These are phyloP conservation scores for Clostera curtula DNA, from an alignment of 2,888 invertebrate species.

Conservation along the genomic window DNA sequence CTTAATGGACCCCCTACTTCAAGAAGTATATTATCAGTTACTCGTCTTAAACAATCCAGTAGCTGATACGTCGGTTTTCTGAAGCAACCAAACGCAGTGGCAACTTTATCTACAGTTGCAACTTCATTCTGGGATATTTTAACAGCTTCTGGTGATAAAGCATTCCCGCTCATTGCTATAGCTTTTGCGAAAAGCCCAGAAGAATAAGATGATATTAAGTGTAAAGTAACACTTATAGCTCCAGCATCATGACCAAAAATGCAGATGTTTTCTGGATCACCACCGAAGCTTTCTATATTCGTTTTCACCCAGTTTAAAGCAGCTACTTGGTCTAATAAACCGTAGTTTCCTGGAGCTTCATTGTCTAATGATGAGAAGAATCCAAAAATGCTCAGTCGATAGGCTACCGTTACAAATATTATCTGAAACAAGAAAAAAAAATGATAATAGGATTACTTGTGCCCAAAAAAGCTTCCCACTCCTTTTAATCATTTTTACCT, in stretches of 20 bases:
- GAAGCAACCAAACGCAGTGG: slow-evolving; percentile 80
- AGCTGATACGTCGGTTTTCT: slow-evolving; percentile 79
- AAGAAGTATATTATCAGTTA: slow-evolving; percentile 75
- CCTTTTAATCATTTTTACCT: too few relatives aligned
- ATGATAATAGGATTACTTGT: too few relatives aligned
- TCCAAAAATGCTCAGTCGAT: slow-evolving; percentile 87
- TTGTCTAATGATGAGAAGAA: slow-evolving; percentile 87
- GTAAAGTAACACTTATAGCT: slow-evolving; percentile 84
- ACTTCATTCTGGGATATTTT: slow-evolving; percentile 78
- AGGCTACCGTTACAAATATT: slow-evolving; percentile 86
- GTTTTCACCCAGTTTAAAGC: slow-evolving; percentile 85
- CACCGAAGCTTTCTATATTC: slow-evolving; percentile 84
- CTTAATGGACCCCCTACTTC: slow-evolving; percentile 76
- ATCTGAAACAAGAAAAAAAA: slow-evolving; percentile 61
- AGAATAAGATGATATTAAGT: slow-evolving; percentile 80
- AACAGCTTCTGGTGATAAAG: slow-evolving; percentile 77
- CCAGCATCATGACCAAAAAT: slow-evolving; percentile 88
- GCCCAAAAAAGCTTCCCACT: too few relatives aligned
- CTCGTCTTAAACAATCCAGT: slow-evolving; percentile 80
- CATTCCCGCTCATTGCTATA: slow-evolving; percentile 88
- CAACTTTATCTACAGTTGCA: slow-evolving; percentile 77
- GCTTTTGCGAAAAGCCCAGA: slow-evolving; percentile 82
- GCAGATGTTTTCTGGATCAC: slow-evolving; percentile 83
- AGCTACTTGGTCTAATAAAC: slow-evolving; percentile 87
- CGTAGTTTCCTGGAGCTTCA: slow-evolving; percentile 86